Percentiles rank a stretch among this genome's conserved stretches.
These are phyloP conservation scores for Anguilla marmorata DNA, from an alignment of 2,797 vertebrate species.

Conservation along the genomic window DNA sequence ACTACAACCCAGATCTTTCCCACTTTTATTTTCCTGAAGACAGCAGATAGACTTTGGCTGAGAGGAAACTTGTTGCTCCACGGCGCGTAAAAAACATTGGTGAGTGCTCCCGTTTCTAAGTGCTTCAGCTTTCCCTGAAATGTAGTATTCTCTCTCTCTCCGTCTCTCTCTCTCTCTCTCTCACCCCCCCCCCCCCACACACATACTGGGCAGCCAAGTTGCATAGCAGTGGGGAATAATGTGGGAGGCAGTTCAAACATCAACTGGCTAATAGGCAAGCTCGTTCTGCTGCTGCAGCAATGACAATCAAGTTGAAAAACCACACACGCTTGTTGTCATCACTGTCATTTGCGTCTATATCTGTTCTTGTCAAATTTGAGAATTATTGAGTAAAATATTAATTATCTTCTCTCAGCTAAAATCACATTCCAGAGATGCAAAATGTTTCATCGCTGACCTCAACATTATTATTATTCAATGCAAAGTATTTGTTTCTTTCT, in stretches of 20 bases:
- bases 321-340: background rate
- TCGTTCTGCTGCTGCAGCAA: background rate
- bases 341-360: background rate
- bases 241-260: background rate
- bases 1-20: background rate
- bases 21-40: background rate
- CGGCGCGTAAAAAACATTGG: conserved; percentile 18
- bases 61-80: conserved; percentile 27
- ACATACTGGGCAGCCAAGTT: background rate
- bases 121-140: background rate
- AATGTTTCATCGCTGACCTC: conserved; percentile 6
- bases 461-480: background rate
- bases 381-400: background rate
- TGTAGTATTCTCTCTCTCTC: background rate
- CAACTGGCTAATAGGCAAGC: background rate
- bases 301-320: background rate
- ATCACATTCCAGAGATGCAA: background rate
- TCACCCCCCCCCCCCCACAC: conserved; percentile 15
- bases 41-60: background rate
- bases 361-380: background rate
- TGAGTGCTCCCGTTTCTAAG: conserved; percentile 30
- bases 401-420: background rate
- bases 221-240: background rate
- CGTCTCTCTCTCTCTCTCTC: conserved; percentile 2
- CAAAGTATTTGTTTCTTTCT: background rate